These are phyloP conservation scores for Ryuthela nishihirai DNA, from an alignment of 2,888 invertebrate species.

Conservation along the genomic window DNA sequence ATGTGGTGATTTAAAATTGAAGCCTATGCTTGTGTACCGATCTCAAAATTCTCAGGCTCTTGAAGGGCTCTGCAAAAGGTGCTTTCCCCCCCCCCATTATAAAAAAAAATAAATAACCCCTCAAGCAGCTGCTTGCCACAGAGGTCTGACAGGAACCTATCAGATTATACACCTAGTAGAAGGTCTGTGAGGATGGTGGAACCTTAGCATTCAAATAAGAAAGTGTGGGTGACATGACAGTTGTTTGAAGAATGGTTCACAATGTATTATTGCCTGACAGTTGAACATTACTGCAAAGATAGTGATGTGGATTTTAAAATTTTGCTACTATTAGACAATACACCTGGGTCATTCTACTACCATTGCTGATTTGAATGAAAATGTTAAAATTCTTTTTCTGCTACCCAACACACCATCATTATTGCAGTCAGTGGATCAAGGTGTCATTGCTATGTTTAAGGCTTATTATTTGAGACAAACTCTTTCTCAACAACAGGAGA, in stretches of 20 bases:
- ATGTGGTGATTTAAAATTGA: conserved; percentile 44
- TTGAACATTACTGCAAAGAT: neutral
- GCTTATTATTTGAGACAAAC: neutral
- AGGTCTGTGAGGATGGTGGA: too few relatives aligned
- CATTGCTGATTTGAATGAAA: neutral
- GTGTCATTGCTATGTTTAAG: neutral
- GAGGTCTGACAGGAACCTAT: too few relatives aligned
- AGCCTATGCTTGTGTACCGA: conserved; percentile 47
- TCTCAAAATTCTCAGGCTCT: conserved; percentile 47
- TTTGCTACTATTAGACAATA: neutral
- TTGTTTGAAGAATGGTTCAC: conserved; percentile 44
- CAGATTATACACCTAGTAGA: too few relatives aligned
- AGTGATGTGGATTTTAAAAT: neutral
- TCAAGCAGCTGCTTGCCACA: too few relatives aligned
- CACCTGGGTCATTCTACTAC: too few relatives aligned
- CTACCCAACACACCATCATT: neutral
- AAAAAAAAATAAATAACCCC: too few relatives aligned
- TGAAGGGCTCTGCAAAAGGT: too few relatives aligned
- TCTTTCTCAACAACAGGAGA: neutral
- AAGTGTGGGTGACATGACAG: conserved; percentile 45
- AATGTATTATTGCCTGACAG: neutral
- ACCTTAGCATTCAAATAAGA: conserved; percentile 46
- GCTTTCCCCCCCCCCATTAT: too few relatives aligned
- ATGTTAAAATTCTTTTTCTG: neutral
- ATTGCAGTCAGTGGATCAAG: neutral